Conservation (phyloP, 2,113 vertebrate genomes). For the Apus apus region DNA sequence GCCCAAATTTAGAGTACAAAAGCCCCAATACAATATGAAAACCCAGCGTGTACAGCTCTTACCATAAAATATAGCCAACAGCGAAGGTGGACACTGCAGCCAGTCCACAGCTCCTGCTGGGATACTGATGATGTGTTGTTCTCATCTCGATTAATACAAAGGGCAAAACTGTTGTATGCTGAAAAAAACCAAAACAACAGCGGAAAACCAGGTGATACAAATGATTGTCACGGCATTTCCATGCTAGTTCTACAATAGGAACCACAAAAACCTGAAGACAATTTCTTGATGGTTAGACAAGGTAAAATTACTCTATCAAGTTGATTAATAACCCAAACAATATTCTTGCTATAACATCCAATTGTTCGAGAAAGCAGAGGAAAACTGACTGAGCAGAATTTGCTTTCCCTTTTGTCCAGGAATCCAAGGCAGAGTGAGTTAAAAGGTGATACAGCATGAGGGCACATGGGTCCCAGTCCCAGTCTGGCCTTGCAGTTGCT, state of each 20-base stretch:
- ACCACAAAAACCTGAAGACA: background rate
- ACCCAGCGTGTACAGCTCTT: slow-evolving; percentile 71
- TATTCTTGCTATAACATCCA: background rate
- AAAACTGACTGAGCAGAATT: background rate
- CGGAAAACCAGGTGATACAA: slow-evolving; percentile 61
- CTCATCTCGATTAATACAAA: slow-evolving; percentile 99
- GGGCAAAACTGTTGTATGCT: slow-evolving; percentile 97
- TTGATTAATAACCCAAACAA: background rate
- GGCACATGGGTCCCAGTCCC: background rate
- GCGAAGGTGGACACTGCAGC: slow-evolving; percentile 88
- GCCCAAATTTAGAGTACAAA: slow-evolving; percentile 74
- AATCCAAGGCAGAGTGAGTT: background rate
- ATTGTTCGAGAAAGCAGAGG: background rate
- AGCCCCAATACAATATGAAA: slow-evolving; percentile 59
- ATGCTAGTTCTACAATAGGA: background rate
- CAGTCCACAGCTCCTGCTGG: slow-evolving; percentile 89
- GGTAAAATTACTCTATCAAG: background rate
- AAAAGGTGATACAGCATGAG: background rate
- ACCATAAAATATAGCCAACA: slow-evolving; percentile 96
- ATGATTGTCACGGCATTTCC: background rate
- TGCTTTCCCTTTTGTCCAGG: background rate
- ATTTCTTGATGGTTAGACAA: background rate
- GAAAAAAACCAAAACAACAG: slow-evolving; percentile 54
- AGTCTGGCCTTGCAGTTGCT: background rate
- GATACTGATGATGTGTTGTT: slow-evolving; percentile 93